Base-by-base conservation (phyloP, 2,797 vertebrate genomes). In the Taenioides sp. region DNA sequence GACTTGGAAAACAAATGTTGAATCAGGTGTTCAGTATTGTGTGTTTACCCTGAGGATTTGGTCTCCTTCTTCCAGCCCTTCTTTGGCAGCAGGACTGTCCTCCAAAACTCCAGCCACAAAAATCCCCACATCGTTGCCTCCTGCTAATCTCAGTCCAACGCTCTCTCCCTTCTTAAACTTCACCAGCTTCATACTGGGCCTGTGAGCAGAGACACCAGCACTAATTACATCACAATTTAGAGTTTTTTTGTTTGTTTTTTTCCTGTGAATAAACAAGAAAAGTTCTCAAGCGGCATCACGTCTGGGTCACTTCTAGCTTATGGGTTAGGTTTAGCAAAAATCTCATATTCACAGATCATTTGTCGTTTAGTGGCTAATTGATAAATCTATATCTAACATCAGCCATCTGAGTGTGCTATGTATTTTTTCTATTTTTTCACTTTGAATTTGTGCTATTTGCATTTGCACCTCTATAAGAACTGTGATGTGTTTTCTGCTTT, bases 131-230 rank as follows among this genome's bases (percentile, higher is more conserved):
- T 99, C 98, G 70, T 99, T 99, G 69, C 98, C 98, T 65, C 98
- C 98, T 16, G 98, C 98, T 82, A 99, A 93, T 20, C 98, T 95
- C 83, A 99, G 92, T 16, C 98, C 98, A 80, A 99, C 98, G 0
- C 98, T 99, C 71, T 99, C 98, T 71, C 98, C 98, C 93, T 99
- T 99, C 89, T 96, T 96, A 91, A 99, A 99, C 91, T 99, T 99
- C 62, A 99, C 97, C 87, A 99, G 93, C 89, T 99, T 99, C 97
- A 99, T 99, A 92, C 97, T 99, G 34, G 98, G 98, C 81, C 91
- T 91, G 79, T 0, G 50, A 18, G 20, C 37, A 71, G 0, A 31
- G 77, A 79, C 18, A 79, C 34, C 49, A 63, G 23, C 31, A 47
- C 12, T 47, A 47, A 47, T 47, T 47, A 47, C 14, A 47, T 47